These are phyloP conservation scores for Papilio xuthus DNA, from an alignment of 1,140 invertebrate genomes.

Conservation along the genomic window DNA sequence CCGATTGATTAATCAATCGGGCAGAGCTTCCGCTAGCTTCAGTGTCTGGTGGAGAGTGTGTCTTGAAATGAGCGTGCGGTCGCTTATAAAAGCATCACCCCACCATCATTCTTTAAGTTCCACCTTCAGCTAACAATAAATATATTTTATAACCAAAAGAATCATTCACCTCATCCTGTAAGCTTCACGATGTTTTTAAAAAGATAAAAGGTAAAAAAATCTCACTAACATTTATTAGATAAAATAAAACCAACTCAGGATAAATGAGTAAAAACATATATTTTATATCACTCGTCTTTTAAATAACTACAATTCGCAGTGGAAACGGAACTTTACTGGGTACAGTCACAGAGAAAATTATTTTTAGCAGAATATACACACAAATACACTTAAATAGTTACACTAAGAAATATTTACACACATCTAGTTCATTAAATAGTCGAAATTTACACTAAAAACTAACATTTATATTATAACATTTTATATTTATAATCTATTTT, in stretches of 20 bases:
- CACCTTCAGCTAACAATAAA: too few relatives aligned
- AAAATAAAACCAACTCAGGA: conserved; percentile 53
- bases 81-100: too few relatives aligned
- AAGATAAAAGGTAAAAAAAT: not conserved
- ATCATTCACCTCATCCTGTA: too few relatives aligned
- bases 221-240: not conserved
- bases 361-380: conserved; percentile 60
- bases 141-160: too few relatives aligned
- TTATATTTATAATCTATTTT: conserved; percentile 6
- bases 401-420: conserved; percentile 68
- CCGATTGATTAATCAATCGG: too few relatives aligned
- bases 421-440: conserved; percentile 46
- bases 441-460: conserved; percentile 49
- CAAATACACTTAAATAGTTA: conserved; percentile 51
- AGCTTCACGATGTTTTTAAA: too few relatives aligned
- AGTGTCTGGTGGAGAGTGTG: too few relatives aligned
- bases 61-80: too few relatives aligned
- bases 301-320: conserved; percentile 57
- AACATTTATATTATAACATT: conserved; percentile 36
- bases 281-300: conserved; percentile 75
- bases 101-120: too few relatives aligned
- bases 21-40: too few relatives aligned
- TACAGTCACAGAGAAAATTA: conserved; percentile 52
- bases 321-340: conserved; percentile 47
- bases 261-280: conserved; percentile 81